A percentile compares a stretch with the other conserved stretches of the same genome.
phyloP scores from a whole-genome alignment of 2,797 vertebrate genomes.

The Ispidina picta region DNA sequence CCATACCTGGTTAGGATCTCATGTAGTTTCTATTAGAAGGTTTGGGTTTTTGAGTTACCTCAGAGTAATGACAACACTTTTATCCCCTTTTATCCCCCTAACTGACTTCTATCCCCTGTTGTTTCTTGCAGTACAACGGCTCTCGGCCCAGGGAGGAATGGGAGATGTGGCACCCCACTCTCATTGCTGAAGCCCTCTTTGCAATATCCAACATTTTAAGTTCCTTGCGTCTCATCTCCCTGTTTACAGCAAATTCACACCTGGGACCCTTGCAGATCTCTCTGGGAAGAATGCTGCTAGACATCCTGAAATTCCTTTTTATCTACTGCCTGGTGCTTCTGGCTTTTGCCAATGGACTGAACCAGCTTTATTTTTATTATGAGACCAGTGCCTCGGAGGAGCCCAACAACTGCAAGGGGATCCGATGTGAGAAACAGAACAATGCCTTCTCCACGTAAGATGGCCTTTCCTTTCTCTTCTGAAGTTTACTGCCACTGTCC shows the following conservation, averaged over 20 bases:
- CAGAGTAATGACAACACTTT: neutral
- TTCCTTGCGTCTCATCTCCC: conserved; percentile 95
- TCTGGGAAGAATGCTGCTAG: conserved; percentile 96
- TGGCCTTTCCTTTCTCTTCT: neutral
- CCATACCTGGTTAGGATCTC: neutral
- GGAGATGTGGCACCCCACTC: conserved; percentile 99
- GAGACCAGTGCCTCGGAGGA: conserved; percentile 96
- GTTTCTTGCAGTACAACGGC: conserved; percentile 89
- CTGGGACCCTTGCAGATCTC: conserved; percentile 97
- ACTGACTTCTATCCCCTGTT: conserved; percentile 31
- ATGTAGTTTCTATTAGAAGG: neutral
- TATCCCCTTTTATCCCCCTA: too few relatives aligned
- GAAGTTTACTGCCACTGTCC: neutral
- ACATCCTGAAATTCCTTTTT: conserved; percentile 99
- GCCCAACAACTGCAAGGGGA: conserved; percentile 96
- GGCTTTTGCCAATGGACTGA: conserved; percentile 96
- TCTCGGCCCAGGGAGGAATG: conserved; percentile 95
- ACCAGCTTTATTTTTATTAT: conserved; percentile 99
- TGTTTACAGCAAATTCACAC: conserved; percentile 98
- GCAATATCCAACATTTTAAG: conserved; percentile 99
- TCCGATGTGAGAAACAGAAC: conserved; percentile 97
- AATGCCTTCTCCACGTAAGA: conserved; percentile 99
- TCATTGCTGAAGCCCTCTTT: conserved; percentile 96
- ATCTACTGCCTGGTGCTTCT: conserved; percentile 97
- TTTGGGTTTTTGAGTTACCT: neutral